Evolutionary conservation across 2,888 invertebrate species (phyloP).

Genomic region (Drosophila affinis): DNA sequence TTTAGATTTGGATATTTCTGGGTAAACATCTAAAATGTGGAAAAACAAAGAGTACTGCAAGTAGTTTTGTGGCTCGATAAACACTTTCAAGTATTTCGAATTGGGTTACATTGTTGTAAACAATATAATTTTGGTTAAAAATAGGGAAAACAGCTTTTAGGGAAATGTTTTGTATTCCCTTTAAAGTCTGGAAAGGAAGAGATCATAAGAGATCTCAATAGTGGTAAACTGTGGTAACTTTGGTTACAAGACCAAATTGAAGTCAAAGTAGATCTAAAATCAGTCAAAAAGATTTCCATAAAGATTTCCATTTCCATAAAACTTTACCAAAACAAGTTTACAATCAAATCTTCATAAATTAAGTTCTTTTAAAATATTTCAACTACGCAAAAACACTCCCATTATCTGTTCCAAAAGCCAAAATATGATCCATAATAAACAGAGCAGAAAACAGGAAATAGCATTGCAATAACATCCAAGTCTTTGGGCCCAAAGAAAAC

Average conservation of each 20-base stretch:
- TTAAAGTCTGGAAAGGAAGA: not conserved
- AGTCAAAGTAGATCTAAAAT: not conserved
- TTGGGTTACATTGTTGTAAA: constrained; percentile 71
- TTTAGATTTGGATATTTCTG: constrained; percentile 60
- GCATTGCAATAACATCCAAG: not conserved
- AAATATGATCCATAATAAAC: not conserved
- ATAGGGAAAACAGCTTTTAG: not conserved
- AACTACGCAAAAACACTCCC: not conserved
- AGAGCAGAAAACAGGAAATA: not conserved
- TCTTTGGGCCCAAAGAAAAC: not conserved
- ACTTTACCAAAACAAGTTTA: not conserved
- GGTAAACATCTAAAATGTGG: constrained; percentile 50
- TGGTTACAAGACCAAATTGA: not conserved
- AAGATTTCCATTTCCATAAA: no score
- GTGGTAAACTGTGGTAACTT: not conserved
- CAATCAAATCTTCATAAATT: no score
- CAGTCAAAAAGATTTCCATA: not conserved
- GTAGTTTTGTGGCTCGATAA: constrained; percentile 21
- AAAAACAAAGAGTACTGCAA: constrained; percentile 13
- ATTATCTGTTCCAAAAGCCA: not conserved
- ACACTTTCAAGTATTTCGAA: constrained; percentile 24
- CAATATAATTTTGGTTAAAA: constrained; percentile 27
- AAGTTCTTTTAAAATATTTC: no score
- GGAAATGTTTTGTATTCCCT: not conserved
- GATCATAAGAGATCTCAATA: not conserved